phyloP scores from a whole-genome alignment of 1,140 invertebrate genomes.

The Caenorhabditis tropicalis region DNA sequence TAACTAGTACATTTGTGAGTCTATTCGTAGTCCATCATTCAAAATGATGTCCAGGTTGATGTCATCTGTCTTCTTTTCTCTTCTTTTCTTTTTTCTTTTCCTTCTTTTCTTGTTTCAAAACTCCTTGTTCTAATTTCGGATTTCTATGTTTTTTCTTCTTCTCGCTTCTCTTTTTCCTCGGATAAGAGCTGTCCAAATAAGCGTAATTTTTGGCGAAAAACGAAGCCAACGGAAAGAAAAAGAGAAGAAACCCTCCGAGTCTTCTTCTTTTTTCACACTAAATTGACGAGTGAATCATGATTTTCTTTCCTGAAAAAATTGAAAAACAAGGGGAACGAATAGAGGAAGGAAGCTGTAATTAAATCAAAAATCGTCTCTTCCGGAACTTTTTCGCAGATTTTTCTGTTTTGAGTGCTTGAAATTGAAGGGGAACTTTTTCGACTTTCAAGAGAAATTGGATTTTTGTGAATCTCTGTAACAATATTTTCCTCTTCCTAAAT shows the following conservation, averaged over 20 bases:
- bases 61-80: constrained; percentile 15
- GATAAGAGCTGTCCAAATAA: neutral
- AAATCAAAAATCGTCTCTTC: constrained; percentile 16
- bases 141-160: neutral
- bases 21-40: neutral
- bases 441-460: too few species aligned
- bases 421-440: neutral
- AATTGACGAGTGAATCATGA: constrained; percentile 29
- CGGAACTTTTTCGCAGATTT: neutral
- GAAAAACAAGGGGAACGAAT: neutral
- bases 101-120: neutral
- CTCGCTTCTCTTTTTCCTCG: neutral
- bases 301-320: neutral
- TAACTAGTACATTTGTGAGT: neutral
- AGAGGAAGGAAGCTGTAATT: constrained; percentile 2
- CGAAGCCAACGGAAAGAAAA: constrained; percentile 26
- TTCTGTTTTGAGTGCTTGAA: neutral
- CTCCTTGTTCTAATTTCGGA: constrained; percentile 29
- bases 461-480: too few species aligned
- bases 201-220: constrained; percentile 20
- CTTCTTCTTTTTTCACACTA: neutral
- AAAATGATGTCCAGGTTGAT: constrained; percentile 1
- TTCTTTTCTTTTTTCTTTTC: neutral
- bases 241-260: neutral
- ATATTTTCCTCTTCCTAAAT: too few species aligned